These are phyloP conservation scores for Eupithecia abbreviata DNA, from an alignment of 2,888 invertebrate genomes.

Conservation along the genomic window DNA sequence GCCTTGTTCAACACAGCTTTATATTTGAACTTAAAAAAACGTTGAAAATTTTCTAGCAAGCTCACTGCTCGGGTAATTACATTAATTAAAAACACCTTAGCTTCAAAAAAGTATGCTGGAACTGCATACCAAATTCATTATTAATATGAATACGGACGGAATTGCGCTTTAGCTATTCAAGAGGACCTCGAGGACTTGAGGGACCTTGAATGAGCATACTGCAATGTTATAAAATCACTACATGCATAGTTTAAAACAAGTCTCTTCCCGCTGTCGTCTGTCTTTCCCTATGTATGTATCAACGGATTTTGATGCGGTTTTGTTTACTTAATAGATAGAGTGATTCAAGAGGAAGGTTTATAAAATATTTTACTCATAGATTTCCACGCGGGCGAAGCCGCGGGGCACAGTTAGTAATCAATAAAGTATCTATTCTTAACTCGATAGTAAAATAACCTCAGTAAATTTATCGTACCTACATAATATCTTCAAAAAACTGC, in stretches of 20 bases:
- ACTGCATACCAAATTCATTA: neutral
- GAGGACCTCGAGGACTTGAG: neutral
- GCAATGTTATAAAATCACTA: neutral
- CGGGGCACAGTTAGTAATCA: no score
- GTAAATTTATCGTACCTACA: neutral
- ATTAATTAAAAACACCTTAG: conserved; percentile 1
- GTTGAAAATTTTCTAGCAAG: neutral
- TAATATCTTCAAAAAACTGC: no score
- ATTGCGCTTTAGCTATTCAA: neutral
- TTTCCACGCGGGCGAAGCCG: no score
- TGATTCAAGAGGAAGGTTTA: no score
- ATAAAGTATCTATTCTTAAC: neutral
- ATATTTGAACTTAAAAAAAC: conserved; percentile 23
- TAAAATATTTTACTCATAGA: no score
- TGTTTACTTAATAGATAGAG: no score
- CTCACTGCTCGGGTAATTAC: conserved; percentile 1
- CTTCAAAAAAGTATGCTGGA: neutral
- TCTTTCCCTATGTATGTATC: no score
- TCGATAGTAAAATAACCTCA: neutral
- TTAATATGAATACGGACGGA: neutral
- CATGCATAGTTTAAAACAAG: no score
- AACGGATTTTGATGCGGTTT: no score
- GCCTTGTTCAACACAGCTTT: conserved; percentile 32
- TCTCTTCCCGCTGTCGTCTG: no score
- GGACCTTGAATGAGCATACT: neutral